phyloP scores from a whole-genome alignment of 2,888 invertebrate genomes.

The Seira ritae region DNA sequence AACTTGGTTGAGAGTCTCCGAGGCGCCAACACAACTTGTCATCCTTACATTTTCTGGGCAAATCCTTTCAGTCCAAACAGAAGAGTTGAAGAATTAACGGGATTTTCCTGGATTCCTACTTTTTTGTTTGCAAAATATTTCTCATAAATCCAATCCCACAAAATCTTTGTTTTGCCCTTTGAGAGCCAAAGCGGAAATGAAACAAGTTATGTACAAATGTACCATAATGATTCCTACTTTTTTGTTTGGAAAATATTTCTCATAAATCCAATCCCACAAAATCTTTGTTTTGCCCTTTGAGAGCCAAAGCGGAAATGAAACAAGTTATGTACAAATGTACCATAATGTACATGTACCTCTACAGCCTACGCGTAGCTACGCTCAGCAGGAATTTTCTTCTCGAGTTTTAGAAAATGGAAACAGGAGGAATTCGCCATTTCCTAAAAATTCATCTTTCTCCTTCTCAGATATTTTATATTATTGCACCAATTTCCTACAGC shows the following conservation, averaged over 20 bases:
- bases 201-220: background rate
- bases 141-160: background rate
- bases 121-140: background rate
- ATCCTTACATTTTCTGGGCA: too few relatives aligned
- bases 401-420: background rate
- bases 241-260: background rate
- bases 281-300: background rate
- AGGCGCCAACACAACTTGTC: background rate
- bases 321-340: background rate
- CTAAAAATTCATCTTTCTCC: background rate
- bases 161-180: background rate
- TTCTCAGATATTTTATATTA: background rate
- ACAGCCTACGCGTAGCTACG: too few relatives aligned
- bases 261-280: background rate
- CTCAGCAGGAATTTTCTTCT: background rate
- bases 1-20: background rate
- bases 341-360: background rate
- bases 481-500: background rate
- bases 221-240: background rate
- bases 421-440: background rate
- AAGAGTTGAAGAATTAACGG: background rate
- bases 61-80: background rate
- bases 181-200: constrained; percentile 9
- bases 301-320: constrained; percentile 14
- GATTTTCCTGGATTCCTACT: background rate